Percentiles rank a stretch among this genome's conserved stretches.
Conservation (phyloP, 2,888 invertebrate species). For the Onchidella celtica region DNA sequence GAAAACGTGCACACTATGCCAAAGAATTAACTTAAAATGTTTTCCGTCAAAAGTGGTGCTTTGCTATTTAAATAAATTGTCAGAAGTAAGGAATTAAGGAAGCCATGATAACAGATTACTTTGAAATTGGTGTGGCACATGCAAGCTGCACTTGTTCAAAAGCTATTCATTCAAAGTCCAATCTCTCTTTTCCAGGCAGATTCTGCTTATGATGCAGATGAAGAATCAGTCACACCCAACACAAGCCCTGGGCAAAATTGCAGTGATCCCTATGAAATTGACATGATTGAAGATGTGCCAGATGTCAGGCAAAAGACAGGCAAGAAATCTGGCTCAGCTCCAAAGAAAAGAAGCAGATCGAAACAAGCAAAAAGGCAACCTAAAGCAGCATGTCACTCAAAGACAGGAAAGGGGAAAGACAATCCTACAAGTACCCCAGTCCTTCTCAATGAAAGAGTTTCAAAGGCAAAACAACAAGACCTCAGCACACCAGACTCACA, state of each 20-base stretch:
- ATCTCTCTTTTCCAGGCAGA: slow-evolving; percentile 41
- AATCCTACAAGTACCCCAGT: slow-evolving; percentile 32
- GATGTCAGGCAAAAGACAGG: background rate
- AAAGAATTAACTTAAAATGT: no score
- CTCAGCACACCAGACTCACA: background rate
- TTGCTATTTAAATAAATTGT: no score
- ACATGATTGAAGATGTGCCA: slow-evolving; percentile 14
- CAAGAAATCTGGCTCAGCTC: background rate
- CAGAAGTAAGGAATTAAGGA: no score
- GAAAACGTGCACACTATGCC: no score
- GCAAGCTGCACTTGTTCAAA: no score
- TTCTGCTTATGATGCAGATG: slow-evolving; percentile 45
- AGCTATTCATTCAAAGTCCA: no score
- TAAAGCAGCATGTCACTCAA: background rate
- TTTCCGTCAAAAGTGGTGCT: no score
- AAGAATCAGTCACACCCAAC: slow-evolving; percentile 24
- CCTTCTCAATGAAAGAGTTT: background rate
- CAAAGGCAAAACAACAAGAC: background rate
- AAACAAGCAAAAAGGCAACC: background rate
- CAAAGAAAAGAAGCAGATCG: background rate
- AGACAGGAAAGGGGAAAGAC: background rate
- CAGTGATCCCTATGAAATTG: slow-evolving; percentile 22
- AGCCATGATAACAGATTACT: no score
- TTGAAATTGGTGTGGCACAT: no score
- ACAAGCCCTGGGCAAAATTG: background rate